Evolutionary conservation across 2,113 vertebrate species (phyloP).

Genomic region (Pterocles orientalis): DNA sequence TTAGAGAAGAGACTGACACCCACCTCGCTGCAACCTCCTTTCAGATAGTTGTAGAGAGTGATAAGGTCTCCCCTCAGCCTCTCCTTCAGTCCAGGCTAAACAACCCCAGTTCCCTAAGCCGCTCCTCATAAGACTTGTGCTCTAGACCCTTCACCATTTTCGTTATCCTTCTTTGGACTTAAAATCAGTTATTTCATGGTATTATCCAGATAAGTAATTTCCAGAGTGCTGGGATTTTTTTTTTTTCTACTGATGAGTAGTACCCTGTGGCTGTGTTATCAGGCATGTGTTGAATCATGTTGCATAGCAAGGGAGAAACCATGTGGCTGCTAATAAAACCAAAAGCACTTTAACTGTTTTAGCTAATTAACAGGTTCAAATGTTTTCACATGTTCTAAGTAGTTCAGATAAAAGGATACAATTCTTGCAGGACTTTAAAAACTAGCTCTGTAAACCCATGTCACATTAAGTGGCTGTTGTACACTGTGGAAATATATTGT

Average conservation of each 20-base stretch:
- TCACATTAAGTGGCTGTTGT: background rate
- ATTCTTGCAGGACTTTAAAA: constrained; percentile 26
- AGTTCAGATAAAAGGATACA: constrained; percentile 18
- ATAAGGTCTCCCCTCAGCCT: too few species aligned
- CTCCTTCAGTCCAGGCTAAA: too few species aligned
- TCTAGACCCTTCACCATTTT: background rate
- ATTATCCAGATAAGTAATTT: background rate
- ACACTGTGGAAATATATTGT: background rate
- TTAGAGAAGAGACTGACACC: too few species aligned
- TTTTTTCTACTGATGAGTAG: background rate
- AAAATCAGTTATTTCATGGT: background rate
- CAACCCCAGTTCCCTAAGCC: too few species aligned
- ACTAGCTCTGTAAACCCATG: background rate
- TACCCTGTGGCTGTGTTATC: background rate
- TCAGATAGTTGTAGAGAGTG: too few species aligned
- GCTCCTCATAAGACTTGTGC: background rate
- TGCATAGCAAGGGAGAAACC: background rate
- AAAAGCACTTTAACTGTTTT: background rate
- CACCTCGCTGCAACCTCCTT: too few species aligned
- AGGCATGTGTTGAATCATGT: background rate
- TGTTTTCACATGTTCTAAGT: background rate
- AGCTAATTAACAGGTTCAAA: constrained; percentile 7
- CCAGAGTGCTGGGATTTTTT: background rate
- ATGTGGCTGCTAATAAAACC: background rate
- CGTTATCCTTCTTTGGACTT: background rate